Percentiles rank a stretch among this genome's conserved stretches.
These are phyloP conservation scores for Leptinotarsa peninsularis DNA, from an alignment of 2,888 invertebrate species.

Conservation along the genomic window DNA sequence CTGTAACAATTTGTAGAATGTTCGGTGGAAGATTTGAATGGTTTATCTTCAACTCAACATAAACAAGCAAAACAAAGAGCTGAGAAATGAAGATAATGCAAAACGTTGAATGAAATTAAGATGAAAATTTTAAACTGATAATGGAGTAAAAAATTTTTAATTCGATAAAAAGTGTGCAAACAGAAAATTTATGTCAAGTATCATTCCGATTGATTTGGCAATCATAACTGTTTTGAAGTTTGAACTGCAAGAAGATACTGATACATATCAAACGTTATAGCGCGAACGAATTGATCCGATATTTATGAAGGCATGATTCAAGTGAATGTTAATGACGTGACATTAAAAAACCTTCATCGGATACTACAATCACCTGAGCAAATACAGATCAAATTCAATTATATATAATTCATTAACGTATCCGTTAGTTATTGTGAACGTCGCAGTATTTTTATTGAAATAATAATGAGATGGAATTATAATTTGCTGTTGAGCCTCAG, in stretches of 20 bases:
- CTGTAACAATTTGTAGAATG: neutral
- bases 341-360: conserved; percentile 1
- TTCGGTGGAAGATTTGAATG: neutral
- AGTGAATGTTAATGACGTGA: conserved; percentile 9
- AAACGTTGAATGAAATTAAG: too few species aligned
- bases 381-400: neutral
- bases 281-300: neutral
- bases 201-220: too few species aligned
- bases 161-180: too few species aligned
- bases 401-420: neutral
- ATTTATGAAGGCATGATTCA: too few species aligned
- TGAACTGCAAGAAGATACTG: neutral
- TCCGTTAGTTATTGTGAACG: neutral
- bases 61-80: too few species aligned
- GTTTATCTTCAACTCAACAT: too few species aligned
- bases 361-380: conserved; percentile 7
- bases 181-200: too few species aligned
- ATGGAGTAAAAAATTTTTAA: too few species aligned
- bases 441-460: neutral
- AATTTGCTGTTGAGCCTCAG: neutral
- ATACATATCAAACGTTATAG: neutral
- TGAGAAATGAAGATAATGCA: too few species aligned
- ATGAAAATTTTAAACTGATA: too few species aligned
- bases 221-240: neutral
- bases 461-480: neutral